A percentile compares a stretch with the other conserved stretches of the same genome.
Conservation (phyloP, 2,797 vertebrate species). For the Sitta carolinensis region DNA sequence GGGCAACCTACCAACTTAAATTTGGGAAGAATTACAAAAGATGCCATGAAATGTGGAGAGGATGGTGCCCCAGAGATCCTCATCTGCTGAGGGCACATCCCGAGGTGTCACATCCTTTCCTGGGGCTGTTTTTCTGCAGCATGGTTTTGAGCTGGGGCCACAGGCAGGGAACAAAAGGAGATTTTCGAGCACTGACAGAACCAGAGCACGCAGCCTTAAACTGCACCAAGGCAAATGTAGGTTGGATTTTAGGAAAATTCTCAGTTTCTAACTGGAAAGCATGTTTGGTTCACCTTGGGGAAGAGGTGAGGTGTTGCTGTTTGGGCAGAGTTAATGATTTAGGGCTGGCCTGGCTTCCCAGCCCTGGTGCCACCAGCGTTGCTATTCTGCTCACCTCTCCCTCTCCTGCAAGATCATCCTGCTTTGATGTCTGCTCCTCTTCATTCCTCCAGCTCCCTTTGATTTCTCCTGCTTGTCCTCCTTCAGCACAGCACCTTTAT, state of each 20-base stretch:
- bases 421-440: slow-evolving; percentile 21
- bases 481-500: background rate
- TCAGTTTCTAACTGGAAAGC: no score
- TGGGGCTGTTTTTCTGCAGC: accelerated
- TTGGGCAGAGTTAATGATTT: background rate
- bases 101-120: background rate
- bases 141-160: background rate
- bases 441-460: background rate
- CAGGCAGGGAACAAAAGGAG: background rate
- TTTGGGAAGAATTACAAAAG: background rate
- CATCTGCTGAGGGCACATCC: background rate
- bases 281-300: background rate
- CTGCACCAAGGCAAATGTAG: no score
- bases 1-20: accelerated
- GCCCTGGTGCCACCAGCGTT: background rate
- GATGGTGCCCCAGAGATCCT: accelerated
- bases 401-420: background rate
- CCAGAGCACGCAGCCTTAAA: no score
- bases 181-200: no score
- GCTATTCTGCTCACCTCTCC: background rate
- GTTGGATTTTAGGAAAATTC: no score
- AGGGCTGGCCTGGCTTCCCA: background rate
- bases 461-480: background rate
- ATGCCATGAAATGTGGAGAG: background rate
- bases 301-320: background rate